These are phyloP conservation scores for Prunella fulvescens DNA, from an alignment of 2,113 vertebrate genomes.

Conservation along the genomic window DNA sequence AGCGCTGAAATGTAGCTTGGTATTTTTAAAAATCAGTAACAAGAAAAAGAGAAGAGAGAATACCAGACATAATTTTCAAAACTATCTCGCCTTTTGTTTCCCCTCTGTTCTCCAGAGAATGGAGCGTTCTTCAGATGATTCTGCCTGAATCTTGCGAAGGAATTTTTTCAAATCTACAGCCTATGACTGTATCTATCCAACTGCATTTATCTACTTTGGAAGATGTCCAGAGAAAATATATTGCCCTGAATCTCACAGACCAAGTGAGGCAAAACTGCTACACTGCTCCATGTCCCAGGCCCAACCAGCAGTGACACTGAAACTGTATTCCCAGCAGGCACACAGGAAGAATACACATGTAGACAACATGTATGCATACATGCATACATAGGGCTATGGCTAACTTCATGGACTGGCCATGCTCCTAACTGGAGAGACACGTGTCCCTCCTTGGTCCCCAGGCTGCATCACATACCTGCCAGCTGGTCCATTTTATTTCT, in stretches of 20 bases:
- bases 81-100: not conserved
- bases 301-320: not conserved
- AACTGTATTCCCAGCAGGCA: not conserved
- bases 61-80: not conserved
- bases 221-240: not conserved
- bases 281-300: not conserved
- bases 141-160: not conserved
- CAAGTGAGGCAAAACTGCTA: not conserved
- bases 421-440: not conserved
- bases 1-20: not conserved
- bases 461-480: not conserved
- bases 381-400: not conserved
- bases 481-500: not conserved
- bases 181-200: not conserved
- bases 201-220: not conserved
- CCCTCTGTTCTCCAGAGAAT: not conserved
- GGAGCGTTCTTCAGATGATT: not conserved
- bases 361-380: fast-evolving
- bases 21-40: not conserved
- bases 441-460: fast-evolving
- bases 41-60: not conserved
- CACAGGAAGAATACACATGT: not conserved
- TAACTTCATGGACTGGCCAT: not conserved
- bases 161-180: not conserved
- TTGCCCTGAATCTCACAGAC: not conserved